Evolutionary conservation across 2,113 vertebrate genomes (phyloP).

Genomic region (Micronycteris hirsuta): DNA sequence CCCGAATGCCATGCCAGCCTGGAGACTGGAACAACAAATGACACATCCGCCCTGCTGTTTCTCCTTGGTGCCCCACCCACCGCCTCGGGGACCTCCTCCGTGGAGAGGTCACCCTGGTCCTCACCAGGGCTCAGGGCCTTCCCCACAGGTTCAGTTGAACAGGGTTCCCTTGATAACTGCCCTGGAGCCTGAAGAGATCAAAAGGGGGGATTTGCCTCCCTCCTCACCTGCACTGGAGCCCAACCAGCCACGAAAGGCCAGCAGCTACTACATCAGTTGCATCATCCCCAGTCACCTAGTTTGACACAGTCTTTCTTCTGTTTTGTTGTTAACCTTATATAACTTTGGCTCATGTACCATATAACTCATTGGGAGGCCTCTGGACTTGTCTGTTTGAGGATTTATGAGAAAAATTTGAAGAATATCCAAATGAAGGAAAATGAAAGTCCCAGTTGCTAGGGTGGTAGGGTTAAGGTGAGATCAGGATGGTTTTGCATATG

Average conservation of each 20-base stretch:
- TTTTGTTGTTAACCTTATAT: slow-evolving; percentile 17
- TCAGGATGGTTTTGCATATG: background rate
- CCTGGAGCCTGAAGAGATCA: background rate
- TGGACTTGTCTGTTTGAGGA: background rate
- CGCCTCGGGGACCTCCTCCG: background rate
- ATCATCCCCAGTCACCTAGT: background rate
- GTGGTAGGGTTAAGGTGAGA: background rate
- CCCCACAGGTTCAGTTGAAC: background rate
- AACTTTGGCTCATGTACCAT: slow-evolving; percentile 16
- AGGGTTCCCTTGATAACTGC: background rate
- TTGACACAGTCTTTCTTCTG: slow-evolving; percentile 25
- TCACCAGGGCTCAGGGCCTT: background rate
- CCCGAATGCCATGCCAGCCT: background rate
- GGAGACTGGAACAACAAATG: slow-evolving; percentile 47
- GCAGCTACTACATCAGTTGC: background rate
- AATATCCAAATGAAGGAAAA: background rate
- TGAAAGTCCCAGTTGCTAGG: background rate
- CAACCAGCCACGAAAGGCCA: background rate
- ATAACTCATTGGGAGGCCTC: background rate
- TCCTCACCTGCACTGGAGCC: background rate
- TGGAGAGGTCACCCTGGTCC: background rate
- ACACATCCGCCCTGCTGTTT: background rate
- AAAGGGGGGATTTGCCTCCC: background rate
- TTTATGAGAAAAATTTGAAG: slow-evolving; percentile 24
- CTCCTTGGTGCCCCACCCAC: background rate